A percentile compares a stretch with the other conserved stretches of the same genome.
phyloP scores from a whole-genome alignment of 1,140 invertebrate species.

The Ostrea denselamellosa region DNA sequence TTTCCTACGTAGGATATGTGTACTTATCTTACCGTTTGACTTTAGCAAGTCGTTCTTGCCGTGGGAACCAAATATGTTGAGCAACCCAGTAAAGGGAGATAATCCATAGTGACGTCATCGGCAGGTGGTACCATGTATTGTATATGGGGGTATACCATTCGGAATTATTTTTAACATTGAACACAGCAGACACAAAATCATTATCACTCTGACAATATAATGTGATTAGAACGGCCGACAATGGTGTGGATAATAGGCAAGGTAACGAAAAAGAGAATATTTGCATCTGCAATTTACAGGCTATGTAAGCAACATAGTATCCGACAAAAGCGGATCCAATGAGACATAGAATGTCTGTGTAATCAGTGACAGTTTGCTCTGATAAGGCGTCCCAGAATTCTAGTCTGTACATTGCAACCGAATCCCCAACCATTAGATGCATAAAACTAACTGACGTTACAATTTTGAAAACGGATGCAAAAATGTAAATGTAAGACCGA shows the following conservation, averaged over 20 bases:
- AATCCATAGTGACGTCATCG: conserved; percentile 76
- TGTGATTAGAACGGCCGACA: conserved; percentile 50
- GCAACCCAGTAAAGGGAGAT: conserved; percentile 97
- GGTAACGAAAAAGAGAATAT: conserved; percentile 64
- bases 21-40: conserved; percentile 87
- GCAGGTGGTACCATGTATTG: conserved; percentile 44
- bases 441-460: conserved; percentile 54
- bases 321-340: conserved; percentile 54
- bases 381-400: not conserved
- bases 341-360: conserved; percentile 20
- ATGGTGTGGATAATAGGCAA: conserved; percentile 64
- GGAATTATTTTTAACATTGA: not conserved
- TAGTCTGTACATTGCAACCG: not conserved
- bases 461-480: conserved; percentile 63
- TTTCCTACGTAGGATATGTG: not conserved
- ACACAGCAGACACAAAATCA: not conserved
- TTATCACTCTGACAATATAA: conserved; percentile 5
- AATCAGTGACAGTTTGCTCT: not conserved
- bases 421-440: conserved; percentile 15
- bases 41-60: conserved; percentile 95
- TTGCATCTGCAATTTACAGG: conserved; percentile 74
- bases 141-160: not conserved
- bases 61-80: conserved; percentile 97
- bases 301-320: conserved; percentile 64
- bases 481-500: conserved; percentile 55